Evolutionary conservation across 53 echinoderm and acorn worm species (phyloP).

Genomic region (Pentamera pediparva): DNA sequence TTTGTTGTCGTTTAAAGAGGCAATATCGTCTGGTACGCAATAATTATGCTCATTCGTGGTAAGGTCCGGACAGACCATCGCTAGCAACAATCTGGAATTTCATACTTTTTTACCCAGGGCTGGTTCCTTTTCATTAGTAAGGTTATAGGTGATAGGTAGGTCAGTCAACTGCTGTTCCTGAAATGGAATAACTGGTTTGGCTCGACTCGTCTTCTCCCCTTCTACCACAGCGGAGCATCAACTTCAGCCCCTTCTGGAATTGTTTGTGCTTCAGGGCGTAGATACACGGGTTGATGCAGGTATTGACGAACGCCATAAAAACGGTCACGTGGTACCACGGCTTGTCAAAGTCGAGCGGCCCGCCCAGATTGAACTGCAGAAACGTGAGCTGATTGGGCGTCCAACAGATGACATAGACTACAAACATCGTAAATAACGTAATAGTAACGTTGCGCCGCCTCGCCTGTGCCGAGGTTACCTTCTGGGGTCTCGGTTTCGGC

Average conservation of each 20-base stretch:
- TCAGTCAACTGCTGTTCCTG: conserved; percentile 12
- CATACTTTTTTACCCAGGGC: no score
- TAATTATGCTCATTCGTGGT: no score
- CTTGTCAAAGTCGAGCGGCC: conserved; percentile 62
- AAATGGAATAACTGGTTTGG: conserved; percentile 1
- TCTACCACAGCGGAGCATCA: conserved; percentile 28
- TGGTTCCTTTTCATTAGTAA: no score
- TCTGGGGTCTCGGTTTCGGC: conserved; percentile 15
- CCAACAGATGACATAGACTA: conserved; percentile 87
- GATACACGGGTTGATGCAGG: conserved; percentile 77
- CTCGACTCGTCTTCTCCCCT: conserved; percentile 7
- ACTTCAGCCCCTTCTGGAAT: conserved; percentile 62
- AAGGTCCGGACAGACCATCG: no score
- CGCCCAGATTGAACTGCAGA: conserved; percentile 83
- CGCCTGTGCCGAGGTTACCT: conserved; percentile 30
- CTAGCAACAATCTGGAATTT: no score
- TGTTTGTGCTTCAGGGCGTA: conserved; percentile 75
- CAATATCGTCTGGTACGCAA: no score
- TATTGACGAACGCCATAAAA: conserved; percentile 71
- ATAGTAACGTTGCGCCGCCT: conserved; percentile 75
- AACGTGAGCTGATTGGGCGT: conserved; percentile 91
- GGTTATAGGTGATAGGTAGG: no score
- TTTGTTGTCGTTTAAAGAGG: no score
- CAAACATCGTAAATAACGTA: conserved; percentile 67
- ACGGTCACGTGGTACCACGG: conserved; percentile 82